Percentiles rank a stretch among this genome's conserved stretches.
Evolutionary conservation across 1,140 invertebrate species (phyloP).

Genomic region (Diorhabda sublineata): DNA sequence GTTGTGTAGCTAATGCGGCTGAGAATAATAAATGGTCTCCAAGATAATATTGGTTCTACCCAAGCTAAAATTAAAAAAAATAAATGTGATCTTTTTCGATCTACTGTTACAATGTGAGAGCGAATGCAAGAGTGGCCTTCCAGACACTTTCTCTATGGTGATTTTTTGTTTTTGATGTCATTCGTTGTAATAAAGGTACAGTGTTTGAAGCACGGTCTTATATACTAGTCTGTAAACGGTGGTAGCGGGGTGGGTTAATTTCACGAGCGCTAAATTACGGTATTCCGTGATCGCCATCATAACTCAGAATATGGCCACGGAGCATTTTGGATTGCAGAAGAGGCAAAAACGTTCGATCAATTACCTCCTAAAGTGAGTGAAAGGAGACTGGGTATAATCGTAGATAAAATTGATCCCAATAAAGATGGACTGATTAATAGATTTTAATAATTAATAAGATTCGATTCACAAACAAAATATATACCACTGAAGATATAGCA

Average conservation of each 20-base stretch:
- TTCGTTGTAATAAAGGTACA: no score
- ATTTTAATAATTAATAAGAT: no score
- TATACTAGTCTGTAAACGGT: no score
- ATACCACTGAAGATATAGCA: constrained; percentile 88
- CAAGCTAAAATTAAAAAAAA: constrained; percentile 47
- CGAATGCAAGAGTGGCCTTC: not conserved
- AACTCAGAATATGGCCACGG: constrained; percentile 96
- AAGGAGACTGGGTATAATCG: constrained; percentile 81
- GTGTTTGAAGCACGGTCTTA: no score
- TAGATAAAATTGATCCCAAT: constrained; percentile 91
- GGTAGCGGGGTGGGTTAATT: no score
- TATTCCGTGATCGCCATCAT: constrained; percentile 62
- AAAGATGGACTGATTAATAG: constrained; percentile 80
- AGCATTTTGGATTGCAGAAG: constrained; percentile 92
- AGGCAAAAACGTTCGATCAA: constrained; percentile 91
- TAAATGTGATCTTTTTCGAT: no score
- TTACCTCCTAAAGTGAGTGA: constrained; percentile 93
- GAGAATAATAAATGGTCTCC: constrained; percentile 60
- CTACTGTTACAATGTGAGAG: not conserved
- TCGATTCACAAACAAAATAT: constrained; percentile 84
- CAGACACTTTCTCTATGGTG: no score
- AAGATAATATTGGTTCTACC: constrained; percentile 57
- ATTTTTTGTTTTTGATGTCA: no score
- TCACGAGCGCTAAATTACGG: no score
- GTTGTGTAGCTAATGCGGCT: constrained; percentile 65